Percentiles rank a stretch among this genome's conserved stretches.
These are phyloP conservation scores for Cromileptes altivelis DNA, from an alignment of 2,113 vertebrate species.

Conservation along the genomic window DNA sequence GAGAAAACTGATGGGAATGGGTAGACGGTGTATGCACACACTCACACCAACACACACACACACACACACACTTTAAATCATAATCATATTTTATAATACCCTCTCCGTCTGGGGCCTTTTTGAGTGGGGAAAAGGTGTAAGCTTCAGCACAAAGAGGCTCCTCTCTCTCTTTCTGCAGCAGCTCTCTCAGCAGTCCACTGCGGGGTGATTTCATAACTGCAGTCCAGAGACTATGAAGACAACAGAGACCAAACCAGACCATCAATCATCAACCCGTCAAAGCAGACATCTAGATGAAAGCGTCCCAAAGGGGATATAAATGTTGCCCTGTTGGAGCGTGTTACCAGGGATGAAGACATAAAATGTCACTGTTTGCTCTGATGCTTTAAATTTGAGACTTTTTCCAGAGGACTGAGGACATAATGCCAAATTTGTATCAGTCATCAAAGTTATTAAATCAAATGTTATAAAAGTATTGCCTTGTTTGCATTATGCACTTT, in stretches of 20 bases:
- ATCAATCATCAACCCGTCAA: conserved; percentile 36
- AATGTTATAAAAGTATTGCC: background rate
- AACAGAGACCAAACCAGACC: conserved; percentile 20
- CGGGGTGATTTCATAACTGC: conserved; percentile 43
- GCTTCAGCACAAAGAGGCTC: conserved; percentile 38
- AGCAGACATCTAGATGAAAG: conserved; percentile 25
- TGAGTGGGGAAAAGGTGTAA: conserved; percentile 28
- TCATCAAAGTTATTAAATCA: background rate
- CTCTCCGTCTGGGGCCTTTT: conserved; percentile 21
- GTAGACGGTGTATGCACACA: background rate
- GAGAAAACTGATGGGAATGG: conserved; percentile 6
- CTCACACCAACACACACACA: conserved; percentile 5
- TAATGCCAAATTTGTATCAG: background rate
- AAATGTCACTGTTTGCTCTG: background rate
- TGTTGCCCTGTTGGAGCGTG: background rate
- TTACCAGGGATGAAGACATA: background rate
- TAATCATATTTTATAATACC: conserved; percentile 13
- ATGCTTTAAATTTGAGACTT: background rate
- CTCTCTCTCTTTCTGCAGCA: conserved; percentile 23
- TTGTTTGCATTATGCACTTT: background rate
- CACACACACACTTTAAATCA: conserved; percentile 4
- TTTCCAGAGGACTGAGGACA: no score
- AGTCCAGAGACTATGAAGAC: conserved; percentile 34
- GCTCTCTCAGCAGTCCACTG: conserved; percentile 33
- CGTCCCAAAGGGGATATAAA: background rate